These are phyloP conservation scores for Hippopotamus amphibius DNA, from an alignment of 2,113 vertebrate genomes.

Conservation along the genomic window DNA sequence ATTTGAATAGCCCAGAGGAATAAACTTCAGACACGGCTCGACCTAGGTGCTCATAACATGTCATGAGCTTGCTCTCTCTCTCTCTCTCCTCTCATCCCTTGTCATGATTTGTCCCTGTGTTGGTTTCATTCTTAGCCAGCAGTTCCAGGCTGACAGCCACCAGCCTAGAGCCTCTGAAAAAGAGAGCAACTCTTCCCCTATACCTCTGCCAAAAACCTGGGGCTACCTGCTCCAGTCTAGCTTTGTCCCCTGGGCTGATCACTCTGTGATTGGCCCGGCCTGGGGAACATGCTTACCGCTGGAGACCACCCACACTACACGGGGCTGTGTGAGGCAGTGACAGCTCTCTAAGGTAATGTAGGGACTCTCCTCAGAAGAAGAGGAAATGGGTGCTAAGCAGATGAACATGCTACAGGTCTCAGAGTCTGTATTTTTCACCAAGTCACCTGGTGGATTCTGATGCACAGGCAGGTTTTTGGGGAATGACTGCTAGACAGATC, in stretches of 20 bases:
- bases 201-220: background rate
- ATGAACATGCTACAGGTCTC: background rate
- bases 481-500: background rate
- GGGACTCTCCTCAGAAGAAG: background rate
- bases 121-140: slow-evolving; percentile 2
- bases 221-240: background rate
- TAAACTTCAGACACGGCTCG: background rate
- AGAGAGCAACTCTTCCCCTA: background rate
- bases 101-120: background rate
- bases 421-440: background rate
- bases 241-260: background rate
- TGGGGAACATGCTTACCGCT: background rate
- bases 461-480: background rate
- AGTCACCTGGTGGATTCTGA: background rate
- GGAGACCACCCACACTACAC: background rate
- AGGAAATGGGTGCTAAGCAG: background rate
- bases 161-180: background rate
- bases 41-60: background rate
- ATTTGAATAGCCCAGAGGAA: background rate
- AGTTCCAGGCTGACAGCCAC: background rate
- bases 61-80: background rate
- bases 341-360: background rate
- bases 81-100: background rate
- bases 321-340: background rate
- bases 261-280: background rate